A percentile compares a stretch with the other conserved stretches of the same genome.
Evolutionary conservation across 2,797 vertebrate species (phyloP).

Genomic region (Potorous gilbertii): DNA sequence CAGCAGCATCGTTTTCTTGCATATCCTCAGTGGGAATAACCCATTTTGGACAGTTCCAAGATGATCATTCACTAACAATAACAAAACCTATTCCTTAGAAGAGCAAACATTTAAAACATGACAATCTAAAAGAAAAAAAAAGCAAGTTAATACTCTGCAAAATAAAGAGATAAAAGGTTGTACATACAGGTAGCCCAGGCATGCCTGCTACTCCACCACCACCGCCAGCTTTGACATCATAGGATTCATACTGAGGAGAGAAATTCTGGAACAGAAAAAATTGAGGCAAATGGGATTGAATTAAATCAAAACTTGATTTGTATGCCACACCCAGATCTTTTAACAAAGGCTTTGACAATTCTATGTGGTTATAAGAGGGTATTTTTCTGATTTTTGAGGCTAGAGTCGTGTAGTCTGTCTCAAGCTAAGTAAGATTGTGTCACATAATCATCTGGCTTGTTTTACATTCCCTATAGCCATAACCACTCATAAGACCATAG

Average conservation of each 20-base stretch:
- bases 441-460: neutral
- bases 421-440: neutral
- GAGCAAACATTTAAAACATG: conserved; percentile 48
- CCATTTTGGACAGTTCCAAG: conserved; percentile 26
- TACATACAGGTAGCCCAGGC: conserved; percentile 73
- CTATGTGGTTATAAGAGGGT: neutral
- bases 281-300: conserved; percentile 11
- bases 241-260: conserved; percentile 86
- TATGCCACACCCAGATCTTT: neutral
- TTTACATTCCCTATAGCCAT: neutral
- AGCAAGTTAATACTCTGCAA: conserved; percentile 4
- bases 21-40: neutral
- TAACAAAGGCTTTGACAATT: neutral
- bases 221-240: conserved; percentile 85
- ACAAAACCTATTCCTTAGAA: conserved; percentile 40
- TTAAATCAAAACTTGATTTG: neutral
- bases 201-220: conserved; percentile 29
- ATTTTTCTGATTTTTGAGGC: neutral
- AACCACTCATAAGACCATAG: neutral
- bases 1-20: neutral
- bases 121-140: conserved; percentile 45
- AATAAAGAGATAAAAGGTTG: conserved; percentile 34
- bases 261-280: conserved; percentile 83
- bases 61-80: neutral
- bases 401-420: neutral